These are phyloP conservation scores for Oncopeltus fasciatus DNA, from an alignment of 1,140 invertebrate species.

Conservation along the genomic window DNA sequence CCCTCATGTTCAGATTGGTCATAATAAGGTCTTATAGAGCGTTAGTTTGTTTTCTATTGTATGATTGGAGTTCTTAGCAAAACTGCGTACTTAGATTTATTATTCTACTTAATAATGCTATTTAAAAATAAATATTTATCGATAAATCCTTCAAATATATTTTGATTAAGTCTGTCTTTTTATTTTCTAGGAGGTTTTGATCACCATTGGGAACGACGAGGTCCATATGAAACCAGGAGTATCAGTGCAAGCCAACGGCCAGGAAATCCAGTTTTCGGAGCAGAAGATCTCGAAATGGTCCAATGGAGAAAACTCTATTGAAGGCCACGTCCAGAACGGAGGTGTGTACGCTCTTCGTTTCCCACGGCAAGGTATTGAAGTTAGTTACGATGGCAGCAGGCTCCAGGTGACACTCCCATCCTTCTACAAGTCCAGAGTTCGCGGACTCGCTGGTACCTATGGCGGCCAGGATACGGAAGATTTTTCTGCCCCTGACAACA, in stretches of 20 bases:
- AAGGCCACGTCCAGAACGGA: constrained; percentile 31
- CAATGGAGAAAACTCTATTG: constrained; percentile 29
- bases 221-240: constrained; percentile 23
- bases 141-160: too few relatives aligned
- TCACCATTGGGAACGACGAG: constrained; percentile 26
- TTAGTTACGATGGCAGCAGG: constrained; percentile 38
- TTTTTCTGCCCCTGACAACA: constrained; percentile 40
- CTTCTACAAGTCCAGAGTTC: constrained; percentile 34
- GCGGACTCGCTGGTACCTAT: constrained; percentile 49
- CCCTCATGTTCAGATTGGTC: too few relatives aligned
- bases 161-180: too few relatives aligned
- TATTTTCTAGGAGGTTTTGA: constrained; percentile 1
- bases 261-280: constrained; percentile 25
- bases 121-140: neutral
- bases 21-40: too few relatives aligned
- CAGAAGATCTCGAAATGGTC: constrained; percentile 23
- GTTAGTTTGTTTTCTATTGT: too few relatives aligned
- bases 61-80: too few relatives aligned
- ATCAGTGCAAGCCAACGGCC: constrained; percentile 29
- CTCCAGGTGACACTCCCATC: constrained; percentile 31
- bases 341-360: constrained; percentile 34
- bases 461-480: constrained; percentile 40
- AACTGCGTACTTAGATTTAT: too few relatives aligned
- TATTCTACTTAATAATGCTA: too few relatives aligned
- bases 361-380: constrained; percentile 32